Conservation (phyloP, 1,140 invertebrate species). For the Araneus ventricosus region DNA sequence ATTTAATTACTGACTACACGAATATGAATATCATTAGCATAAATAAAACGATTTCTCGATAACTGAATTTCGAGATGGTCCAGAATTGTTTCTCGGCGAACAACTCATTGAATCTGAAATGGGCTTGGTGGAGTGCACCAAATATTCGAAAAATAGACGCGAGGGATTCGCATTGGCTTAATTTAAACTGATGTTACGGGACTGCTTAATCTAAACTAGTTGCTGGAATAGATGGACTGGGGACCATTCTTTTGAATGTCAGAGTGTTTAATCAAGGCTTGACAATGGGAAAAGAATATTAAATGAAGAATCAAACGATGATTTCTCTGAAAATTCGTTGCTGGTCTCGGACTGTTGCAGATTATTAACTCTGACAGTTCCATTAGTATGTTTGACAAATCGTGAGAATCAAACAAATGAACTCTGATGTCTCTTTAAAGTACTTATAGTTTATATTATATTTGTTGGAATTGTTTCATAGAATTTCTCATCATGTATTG, state of each 20-base stretch:
- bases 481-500: no score
- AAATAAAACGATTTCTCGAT: conserved; percentile 64
- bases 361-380: no score
- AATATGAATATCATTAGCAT: conserved; percentile 70
- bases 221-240: background rate
- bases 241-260: background rate
- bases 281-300: background rate
- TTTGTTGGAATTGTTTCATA: no score
- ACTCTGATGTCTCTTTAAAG: no score
- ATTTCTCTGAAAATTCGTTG: no score
- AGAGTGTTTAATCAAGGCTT: background rate
- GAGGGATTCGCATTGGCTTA: background rate
- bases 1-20: conserved; percentile 63
- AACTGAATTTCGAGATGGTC: conserved; percentile 47
- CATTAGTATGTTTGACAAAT: no score
- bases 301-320: background rate
- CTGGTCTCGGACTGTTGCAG: no score
- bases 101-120: background rate
- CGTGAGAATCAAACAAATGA: no score
- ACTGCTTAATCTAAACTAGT: background rate
- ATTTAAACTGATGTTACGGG: conserved; percentile 34
- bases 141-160: conserved; percentile 21
- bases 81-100: conserved; percentile 30
- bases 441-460: no score
- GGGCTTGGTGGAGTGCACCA: background rate